Evolutionary conservation across 2,797 vertebrate species (phyloP), one percentile per base, ranked within the genome.

Genomic region (Crocidura indochinensis): DNA sequence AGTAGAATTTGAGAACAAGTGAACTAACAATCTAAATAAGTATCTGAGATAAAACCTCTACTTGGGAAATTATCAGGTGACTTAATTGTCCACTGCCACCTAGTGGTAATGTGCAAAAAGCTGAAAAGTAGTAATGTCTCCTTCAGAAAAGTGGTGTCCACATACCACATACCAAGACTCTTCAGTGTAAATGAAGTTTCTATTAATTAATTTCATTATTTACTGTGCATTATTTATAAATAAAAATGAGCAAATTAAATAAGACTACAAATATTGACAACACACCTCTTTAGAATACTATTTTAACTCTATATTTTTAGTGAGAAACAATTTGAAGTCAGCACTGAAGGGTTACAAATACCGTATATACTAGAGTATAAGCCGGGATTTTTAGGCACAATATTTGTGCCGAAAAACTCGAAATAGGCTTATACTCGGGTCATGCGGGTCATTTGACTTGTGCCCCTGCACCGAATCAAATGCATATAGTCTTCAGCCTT

Each of bases 1-100:
- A 56, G 69, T 83, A 79, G 2, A 73, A 56, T 64, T 56, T 65
- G 38, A 92, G 80, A 95, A 81, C 26, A 14, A 47, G 67, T 79
- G 64, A 77, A 60, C 31, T 68, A 74, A 87, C 12, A 3, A 62
- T 76, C 8, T 24, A 78, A 53, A 77, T 31, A 51, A 84, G 14
- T 64, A 62, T n/a, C 46, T 47, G 14, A 73, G 29, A 87, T 53
- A 51, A 60, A 83, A 24, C 14, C 26, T 6, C 79, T 44, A 31
- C 1, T 12, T 6, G 1, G 77, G 75, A 38, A 38, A 38, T 38
- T 10, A 84, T 19, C 75, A 27, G 22, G 15, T 10, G 8, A 73
- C 22, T 14, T 62, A 10, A 53, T 47, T 27, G 7, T 6, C 31
- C 47, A 86, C 14, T 81, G 90, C 90, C 94, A 84, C 80, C 93